Evolutionary conservation across 2,797 vertebrate species (phyloP).

Genomic region (Sebastes wilsoni): DNA sequence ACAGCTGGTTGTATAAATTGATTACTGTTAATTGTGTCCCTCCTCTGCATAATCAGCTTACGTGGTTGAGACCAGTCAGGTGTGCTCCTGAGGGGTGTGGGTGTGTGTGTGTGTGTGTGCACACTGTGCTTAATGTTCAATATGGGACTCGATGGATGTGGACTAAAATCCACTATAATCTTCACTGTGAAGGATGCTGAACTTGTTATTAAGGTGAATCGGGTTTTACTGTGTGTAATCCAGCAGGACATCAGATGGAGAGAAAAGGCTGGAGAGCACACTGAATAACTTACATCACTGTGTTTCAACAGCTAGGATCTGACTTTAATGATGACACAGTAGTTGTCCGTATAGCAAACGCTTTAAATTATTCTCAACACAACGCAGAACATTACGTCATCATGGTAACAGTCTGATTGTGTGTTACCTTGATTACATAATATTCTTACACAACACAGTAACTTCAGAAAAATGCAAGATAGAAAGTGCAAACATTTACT

Average conservation of each 20-base stretch:
- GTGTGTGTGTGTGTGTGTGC: not conserved
- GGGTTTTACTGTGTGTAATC: slow-evolving; percentile 16
- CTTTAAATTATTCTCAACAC: not conserved
- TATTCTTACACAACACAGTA: not conserved
- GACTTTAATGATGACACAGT: not conserved
- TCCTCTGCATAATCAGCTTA: slow-evolving; percentile 73
- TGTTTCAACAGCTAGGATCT: not conserved
- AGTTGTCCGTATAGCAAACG: too few relatives aligned
- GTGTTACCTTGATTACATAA: not conserved
- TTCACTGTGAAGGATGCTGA: slow-evolving; percentile 13
- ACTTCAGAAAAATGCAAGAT: not conserved
- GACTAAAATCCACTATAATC: slow-evolving; percentile 46
- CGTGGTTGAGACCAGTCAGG: slow-evolving; percentile 59
- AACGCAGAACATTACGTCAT: not conserved
- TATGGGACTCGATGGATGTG: slow-evolving; percentile 14
- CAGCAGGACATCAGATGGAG: not conserved
- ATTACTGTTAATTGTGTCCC: slow-evolving; percentile 76
- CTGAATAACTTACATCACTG: not conserved
- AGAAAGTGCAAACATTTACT: not conserved
- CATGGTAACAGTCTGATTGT: not conserved
- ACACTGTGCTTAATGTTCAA: slow-evolving; percentile 9
- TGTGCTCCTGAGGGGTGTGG: slow-evolving; percentile 24
- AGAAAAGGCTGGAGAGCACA: not conserved
- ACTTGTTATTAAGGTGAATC: slow-evolving; percentile 7
- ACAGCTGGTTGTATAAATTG: slow-evolving; percentile 68